Evolutionary conservation across 2,113 vertebrate species (phyloP).

Genomic region (Hucho hucho): DNA sequence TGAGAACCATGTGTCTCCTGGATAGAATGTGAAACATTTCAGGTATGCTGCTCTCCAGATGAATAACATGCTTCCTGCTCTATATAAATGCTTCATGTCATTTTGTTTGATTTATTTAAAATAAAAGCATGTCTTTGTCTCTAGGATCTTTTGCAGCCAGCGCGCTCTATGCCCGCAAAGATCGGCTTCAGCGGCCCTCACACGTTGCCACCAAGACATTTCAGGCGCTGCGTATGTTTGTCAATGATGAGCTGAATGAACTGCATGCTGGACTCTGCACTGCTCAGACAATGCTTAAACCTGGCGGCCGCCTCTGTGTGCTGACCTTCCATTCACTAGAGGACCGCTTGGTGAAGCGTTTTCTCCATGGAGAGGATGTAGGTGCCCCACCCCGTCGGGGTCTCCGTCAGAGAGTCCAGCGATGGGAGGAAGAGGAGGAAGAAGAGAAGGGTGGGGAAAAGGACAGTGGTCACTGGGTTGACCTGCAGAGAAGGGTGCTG

Average conservation of each 20-base stretch:
- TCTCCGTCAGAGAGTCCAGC: constrained; percentile 66
- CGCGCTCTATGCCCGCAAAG: constrained; percentile 81
- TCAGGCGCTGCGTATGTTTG: constrained; percentile 90
- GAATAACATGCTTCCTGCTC: too few species aligned
- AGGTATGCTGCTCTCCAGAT: too few species aligned
- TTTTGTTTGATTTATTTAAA: background rate
- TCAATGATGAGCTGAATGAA: constrained; percentile 93
- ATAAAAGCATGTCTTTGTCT: constrained; percentile 1
- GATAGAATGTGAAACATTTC: too few species aligned
- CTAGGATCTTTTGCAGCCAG: constrained; percentile 83
- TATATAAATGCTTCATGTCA: too few species aligned
- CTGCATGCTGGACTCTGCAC: constrained; percentile 78
- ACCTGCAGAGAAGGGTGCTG: constrained; percentile 83
- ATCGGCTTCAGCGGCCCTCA: constrained; percentile 82
- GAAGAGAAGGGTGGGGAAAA: constrained; percentile 17
- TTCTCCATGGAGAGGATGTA: constrained; percentile 82
- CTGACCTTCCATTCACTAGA: constrained; percentile 95
- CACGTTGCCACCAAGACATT: constrained; percentile 95
- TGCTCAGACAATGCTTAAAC: constrained; percentile 76
- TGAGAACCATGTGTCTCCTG: too few species aligned
- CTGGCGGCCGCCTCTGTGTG: constrained; percentile 84
- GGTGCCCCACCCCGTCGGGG: constrained; percentile 74
- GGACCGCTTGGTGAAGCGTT: constrained; percentile 90
- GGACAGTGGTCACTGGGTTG: constrained; percentile 66
- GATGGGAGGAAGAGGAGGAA: constrained; percentile 20